phyloP scores from a whole-genome alignment of 2,888 invertebrate genomes.

The Drosophila buzzatii region DNA sequence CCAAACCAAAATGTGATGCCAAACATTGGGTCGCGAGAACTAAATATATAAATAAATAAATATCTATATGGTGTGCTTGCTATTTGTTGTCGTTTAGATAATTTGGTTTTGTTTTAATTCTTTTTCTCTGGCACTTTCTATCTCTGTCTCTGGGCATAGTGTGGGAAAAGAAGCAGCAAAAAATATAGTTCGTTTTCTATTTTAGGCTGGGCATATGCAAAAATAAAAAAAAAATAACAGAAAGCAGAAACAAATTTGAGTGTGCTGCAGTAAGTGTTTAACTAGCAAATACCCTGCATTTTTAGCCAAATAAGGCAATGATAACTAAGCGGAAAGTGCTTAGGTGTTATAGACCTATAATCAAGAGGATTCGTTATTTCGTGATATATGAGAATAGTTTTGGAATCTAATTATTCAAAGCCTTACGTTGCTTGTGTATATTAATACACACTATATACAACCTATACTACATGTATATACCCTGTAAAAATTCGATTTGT shows the following conservation, averaged over 20 bases:
- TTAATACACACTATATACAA: background rate
- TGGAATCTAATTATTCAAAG: too few relatives aligned
- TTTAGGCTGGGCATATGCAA: slow-evolving; percentile 57
- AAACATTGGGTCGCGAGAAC: slow-evolving; percentile 32
- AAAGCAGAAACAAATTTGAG: background rate
- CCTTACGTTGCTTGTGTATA: too few relatives aligned
- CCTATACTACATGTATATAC: background rate
- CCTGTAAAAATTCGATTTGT: too few relatives aligned
- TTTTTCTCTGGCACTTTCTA: background rate
- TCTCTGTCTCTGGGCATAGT: slow-evolving; percentile 30
- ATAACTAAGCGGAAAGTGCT: too few relatives aligned
- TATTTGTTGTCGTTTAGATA: slow-evolving; percentile 43
- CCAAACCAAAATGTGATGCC: slow-evolving; percentile 36
- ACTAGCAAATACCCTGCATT: background rate
- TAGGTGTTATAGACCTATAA: background rate
- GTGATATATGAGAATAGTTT: background rate
- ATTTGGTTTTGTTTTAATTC: slow-evolving; percentile 13
- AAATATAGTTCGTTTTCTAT: slow-evolving; percentile 59
- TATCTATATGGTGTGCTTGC: slow-evolving; percentile 38
- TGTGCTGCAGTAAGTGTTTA: background rate
- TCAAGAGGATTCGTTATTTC: background rate
- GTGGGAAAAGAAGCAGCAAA: slow-evolving; percentile 50
- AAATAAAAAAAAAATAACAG: slow-evolving; percentile 37
- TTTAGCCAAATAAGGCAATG: background rate
- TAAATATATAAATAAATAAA: slow-evolving; percentile 63